A percentile compares a stretch with the other conserved stretches of the same genome.
Evolutionary conservation across 2,888 invertebrate genomes (phyloP).

Genomic region (Nomada goodeniana): DNA sequence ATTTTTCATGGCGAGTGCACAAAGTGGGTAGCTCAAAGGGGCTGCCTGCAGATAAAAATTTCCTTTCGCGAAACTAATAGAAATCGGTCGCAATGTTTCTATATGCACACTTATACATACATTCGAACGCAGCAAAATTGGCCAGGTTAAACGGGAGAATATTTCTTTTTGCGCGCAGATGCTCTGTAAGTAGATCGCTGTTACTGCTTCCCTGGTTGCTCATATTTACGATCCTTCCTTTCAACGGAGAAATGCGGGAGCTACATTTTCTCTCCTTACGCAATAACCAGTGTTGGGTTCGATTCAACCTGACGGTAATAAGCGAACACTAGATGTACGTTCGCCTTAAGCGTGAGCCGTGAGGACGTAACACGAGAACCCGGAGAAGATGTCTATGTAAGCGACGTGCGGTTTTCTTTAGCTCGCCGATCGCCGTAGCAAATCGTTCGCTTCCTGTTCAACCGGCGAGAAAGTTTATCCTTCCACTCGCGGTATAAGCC

Average conservation of each 20-base stretch:
- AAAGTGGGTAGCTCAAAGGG: no score
- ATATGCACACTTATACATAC: background rate
- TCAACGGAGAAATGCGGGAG: constrained; percentile 20
- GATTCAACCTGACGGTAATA: constrained; percentile 48
- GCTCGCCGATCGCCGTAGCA: constrained; percentile 37
- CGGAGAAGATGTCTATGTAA: background rate
- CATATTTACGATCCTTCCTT: constrained; percentile 7
- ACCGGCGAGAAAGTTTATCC: background rate
- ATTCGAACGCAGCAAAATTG: background rate
- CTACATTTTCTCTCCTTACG: constrained; percentile 48
- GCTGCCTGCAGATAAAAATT: no score
- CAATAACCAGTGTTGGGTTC: constrained; percentile 31
- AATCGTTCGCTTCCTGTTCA: constrained; percentile 53
- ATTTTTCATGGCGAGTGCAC: no score
- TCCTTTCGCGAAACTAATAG: no score
- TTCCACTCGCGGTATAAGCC: background rate
- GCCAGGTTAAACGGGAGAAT: background rate
- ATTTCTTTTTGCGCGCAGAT: background rate
- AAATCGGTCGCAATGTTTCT: background rate
- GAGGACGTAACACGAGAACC: constrained; percentile 15
- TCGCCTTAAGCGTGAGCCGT: constrained; percentile 20
- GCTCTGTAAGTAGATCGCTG: background rate
- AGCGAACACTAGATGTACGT: constrained; percentile 9
- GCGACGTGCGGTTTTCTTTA: constrained; percentile 17
- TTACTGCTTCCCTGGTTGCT: background rate